Conservation (phyloP, 2,797 vertebrate genomes). For the Hydrophis major region DNA sequence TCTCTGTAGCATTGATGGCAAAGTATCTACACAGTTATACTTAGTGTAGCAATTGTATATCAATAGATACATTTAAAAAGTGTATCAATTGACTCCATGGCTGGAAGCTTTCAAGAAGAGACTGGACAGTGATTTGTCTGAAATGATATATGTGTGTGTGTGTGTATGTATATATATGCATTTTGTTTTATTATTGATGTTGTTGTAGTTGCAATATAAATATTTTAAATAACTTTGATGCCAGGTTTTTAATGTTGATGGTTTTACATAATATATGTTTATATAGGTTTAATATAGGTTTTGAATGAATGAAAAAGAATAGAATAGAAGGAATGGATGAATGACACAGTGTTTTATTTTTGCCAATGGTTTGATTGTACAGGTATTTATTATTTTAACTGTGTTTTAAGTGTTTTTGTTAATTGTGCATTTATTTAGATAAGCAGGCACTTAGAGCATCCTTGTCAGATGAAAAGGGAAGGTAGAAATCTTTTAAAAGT, state of each 20-base stretch:
- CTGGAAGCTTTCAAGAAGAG: too few relatives aligned
- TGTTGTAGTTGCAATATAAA: not conserved
- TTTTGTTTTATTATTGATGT: not conserved
- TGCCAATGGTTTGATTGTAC: not conserved
- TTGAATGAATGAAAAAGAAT: not conserved
- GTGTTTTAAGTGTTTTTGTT: not conserved
- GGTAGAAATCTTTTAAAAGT: not conserved
- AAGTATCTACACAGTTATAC: not conserved
- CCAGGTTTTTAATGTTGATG: not conserved
- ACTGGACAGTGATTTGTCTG: too few relatives aligned
- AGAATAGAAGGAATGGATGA: not conserved
- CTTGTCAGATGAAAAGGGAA: not conserved
- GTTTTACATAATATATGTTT: not conserved
- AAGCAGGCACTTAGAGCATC: not conserved
- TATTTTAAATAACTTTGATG: not conserved
- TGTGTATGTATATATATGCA: too few relatives aligned
- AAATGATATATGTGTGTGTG: too few relatives aligned
- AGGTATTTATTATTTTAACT: not conserved
- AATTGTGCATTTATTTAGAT: not conserved
- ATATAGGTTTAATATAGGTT: not conserved
- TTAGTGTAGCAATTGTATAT: not conserved
- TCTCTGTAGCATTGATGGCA: not conserved
- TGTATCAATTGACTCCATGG: too few relatives aligned
- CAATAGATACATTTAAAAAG: too few relatives aligned
- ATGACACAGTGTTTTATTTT: not conserved